Percentiles rank a stretch among this genome's conserved stretches.
phyloP scores from a whole-genome alignment of 2,113 vertebrate genomes.

The Brachyistius frenatus region DNA sequence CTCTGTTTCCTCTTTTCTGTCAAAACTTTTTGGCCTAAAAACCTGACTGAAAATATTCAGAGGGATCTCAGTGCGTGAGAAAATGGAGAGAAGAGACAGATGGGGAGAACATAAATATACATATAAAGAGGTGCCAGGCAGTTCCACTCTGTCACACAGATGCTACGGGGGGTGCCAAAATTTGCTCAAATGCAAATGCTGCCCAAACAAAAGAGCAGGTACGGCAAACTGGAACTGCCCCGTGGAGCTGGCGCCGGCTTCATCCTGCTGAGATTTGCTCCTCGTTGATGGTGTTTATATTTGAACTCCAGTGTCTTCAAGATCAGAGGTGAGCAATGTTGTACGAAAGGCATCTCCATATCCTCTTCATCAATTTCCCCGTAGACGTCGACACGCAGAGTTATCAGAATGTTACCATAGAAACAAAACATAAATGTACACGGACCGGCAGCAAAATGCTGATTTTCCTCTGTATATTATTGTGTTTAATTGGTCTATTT shows the following conservation, averaged over 20 bases:
- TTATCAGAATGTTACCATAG: conserved; percentile 54
- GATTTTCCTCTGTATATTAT: conserved; percentile 21
- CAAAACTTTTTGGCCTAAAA: not conserved
- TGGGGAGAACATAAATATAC: conserved; percentile 12
- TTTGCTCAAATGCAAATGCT: conserved; percentile 12
- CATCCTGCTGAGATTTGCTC: not conserved
- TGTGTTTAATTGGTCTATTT: conserved; percentile 36
- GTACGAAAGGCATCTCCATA: conserved; percentile 11
- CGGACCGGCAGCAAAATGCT: not conserved
- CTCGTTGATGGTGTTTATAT: not conserved
- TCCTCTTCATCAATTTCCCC: conserved; percentile 13
- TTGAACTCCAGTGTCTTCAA: not conserved
- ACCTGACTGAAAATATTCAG: not conserved
- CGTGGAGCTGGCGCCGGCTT: not conserved
- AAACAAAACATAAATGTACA: conserved; percentile 39
- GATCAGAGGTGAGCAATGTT: conserved; percentile 13
- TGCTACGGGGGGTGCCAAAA: not conserved
- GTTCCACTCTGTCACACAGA: conserved; percentile 34
- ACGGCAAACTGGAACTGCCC: not conserved
- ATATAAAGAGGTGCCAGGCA: not conserved
- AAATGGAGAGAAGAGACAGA: not conserved
- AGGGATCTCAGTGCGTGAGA: not conserved
- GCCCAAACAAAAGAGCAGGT: conserved; percentile 5
- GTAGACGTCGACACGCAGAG: conserved; percentile 11
- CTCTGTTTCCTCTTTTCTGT: not conserved